Percentiles rank a stretch among this genome's conserved stretches.
Evolutionary conservation across 2,113 vertebrate genomes (phyloP).

Genomic region (Gobiocypris rarus): DNA sequence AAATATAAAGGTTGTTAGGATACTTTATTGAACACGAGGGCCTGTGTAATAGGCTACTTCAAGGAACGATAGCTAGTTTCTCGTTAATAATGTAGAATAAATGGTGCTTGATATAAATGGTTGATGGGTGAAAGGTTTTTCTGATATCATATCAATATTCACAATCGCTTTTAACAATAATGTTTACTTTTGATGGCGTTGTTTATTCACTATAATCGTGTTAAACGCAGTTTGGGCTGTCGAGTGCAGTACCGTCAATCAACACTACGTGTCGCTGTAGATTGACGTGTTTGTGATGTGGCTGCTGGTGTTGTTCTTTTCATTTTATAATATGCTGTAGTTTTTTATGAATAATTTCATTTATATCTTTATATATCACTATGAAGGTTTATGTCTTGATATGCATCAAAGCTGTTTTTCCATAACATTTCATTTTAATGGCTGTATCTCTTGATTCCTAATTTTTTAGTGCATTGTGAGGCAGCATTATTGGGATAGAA

Average conservation of each 20-base stretch:
- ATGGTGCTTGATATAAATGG: background rate
- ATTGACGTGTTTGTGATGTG: background rate
- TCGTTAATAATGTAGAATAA: background rate
- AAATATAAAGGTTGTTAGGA: background rate
- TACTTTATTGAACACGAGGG: background rate
- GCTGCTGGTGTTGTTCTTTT: background rate
- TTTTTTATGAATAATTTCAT: background rate
- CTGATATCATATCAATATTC: too few species aligned
- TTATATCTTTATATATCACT: background rate
- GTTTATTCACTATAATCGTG: background rate
- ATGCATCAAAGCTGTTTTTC: background rate
- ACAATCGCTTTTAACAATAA: background rate
- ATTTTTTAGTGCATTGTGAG: background rate
- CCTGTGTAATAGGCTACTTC: background rate
- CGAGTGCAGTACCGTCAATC: background rate
- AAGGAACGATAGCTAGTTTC: background rate
- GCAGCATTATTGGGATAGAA: background rate
- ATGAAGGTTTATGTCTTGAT: background rate
- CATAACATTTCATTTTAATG: background rate
- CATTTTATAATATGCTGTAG: background rate
- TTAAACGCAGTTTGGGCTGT: background rate
- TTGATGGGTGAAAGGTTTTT: too few species aligned
- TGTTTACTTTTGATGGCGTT: background rate
- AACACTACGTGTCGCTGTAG: background rate
- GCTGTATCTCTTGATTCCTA: background rate